Percentiles rank a stretch among this genome's conserved stretches.
Conservation (phyloP, 2,888 invertebrate genomes). For the Charanyca ferruginea region DNA sequence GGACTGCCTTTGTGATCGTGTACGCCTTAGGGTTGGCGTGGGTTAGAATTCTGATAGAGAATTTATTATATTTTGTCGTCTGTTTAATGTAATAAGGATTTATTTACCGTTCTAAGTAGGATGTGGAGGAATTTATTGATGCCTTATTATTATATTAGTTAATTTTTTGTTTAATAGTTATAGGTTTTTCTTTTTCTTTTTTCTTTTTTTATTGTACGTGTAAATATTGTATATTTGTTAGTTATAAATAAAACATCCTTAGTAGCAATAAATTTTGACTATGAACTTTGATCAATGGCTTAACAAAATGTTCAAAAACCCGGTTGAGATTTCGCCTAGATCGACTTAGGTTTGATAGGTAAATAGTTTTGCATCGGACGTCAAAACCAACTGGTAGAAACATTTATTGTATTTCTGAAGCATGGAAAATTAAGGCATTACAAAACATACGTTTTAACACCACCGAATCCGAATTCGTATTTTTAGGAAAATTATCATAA, state of each 20-base stretch:
- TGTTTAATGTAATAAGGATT: neutral
- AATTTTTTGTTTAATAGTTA: no score
- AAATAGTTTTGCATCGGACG: neutral
- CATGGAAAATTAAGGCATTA: neutral
- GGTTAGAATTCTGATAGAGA: neutral
- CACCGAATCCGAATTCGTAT: no score
- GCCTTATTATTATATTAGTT: no score
- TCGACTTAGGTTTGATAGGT: neutral
- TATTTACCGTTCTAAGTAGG: neutral
- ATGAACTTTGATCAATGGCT: neutral
- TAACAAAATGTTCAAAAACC: neutral
- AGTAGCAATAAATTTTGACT: neutral
- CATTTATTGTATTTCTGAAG: neutral
- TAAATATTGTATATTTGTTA: no score
- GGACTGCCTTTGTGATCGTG: slow-evolving; percentile 61
- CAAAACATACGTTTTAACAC: no score
- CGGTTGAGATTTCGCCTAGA: neutral
- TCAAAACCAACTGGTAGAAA: neutral
- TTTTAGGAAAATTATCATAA: no score
- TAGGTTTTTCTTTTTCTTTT: no score
- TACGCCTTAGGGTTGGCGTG: slow-evolving; percentile 51
- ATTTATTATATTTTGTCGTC: slow-evolving; percentile 6
- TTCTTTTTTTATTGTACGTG: no score
- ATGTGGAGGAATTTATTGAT: no score
- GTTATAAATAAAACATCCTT: no score